Percentiles rank a stretch among this genome's conserved stretches.
Evolutionary conservation across 1,140 invertebrate genomes (phyloP).

Genomic region (Latrodectus geometricus): DNA sequence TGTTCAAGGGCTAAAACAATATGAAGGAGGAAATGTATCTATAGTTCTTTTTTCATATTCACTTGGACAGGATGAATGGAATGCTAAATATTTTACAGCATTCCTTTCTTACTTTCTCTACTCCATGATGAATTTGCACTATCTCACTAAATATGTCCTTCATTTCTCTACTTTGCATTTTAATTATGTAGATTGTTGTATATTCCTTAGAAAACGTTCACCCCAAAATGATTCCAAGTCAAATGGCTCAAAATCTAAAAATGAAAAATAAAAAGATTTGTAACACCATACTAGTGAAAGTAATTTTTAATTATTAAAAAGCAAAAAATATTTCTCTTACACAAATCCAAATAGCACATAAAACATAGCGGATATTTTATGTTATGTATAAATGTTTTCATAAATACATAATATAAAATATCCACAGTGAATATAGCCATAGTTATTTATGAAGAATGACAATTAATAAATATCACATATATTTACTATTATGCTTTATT

Average conservation of each 20-base stretch:
- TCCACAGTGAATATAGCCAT: too few species aligned
- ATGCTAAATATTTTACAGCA: slow-evolving; percentile 33
- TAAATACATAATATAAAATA: too few species aligned
- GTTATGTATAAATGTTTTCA: too few species aligned
- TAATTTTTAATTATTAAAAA: too few species aligned
- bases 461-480: too few species aligned
- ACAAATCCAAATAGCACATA: too few species aligned
- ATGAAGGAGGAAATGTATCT: slow-evolving; percentile 13
- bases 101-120: slow-evolving; percentile 32
- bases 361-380: too few species aligned
- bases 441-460: too few species aligned
- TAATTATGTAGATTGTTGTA: slow-evolving; percentile 63
- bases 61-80: slow-evolving; percentile 21
- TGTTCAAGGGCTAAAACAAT: slow-evolving; percentile 41
- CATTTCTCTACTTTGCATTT: slow-evolving; percentile 29
- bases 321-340: too few species aligned
- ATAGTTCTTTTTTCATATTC: slow-evolving; percentile 20
- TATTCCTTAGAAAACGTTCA: slow-evolving; percentile 80
- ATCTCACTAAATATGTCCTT: slow-evolving; percentile 52
- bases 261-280: slow-evolving; percentile 21
- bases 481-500: too few species aligned
- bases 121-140: slow-evolving; percentile 29
- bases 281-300: too few species aligned
- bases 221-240: slow-evolving; percentile 91
- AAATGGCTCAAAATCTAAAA: slow-evolving; percentile 84